phyloP scores from a whole-genome alignment of 2,888 invertebrate species.

The Watsonalla binaria region DNA sequence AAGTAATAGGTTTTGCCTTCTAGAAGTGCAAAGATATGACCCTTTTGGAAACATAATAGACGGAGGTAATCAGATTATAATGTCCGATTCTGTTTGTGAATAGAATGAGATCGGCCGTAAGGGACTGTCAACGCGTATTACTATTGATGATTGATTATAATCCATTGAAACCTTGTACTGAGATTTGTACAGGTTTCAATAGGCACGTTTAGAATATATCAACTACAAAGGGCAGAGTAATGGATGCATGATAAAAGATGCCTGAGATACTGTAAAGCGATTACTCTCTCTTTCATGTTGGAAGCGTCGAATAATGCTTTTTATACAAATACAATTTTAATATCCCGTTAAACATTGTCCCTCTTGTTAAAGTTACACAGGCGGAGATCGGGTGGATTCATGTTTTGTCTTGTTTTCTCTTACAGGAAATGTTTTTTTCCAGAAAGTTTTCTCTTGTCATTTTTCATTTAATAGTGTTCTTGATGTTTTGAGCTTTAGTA shows the following conservation, averaged over 20 bases:
- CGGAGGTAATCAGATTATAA: conserved; percentile 1
- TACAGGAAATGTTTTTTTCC: too few species aligned
- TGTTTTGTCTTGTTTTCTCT: too few species aligned
- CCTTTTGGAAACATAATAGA: too few species aligned
- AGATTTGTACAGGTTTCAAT: not conserved
- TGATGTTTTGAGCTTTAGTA: too few species aligned
- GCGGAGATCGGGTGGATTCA: too few species aligned
- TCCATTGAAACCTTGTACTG: not conserved
- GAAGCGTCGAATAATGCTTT: not conserved
- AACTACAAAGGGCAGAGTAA: not conserved
- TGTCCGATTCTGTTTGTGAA: not conserved
- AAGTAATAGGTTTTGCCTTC: too few species aligned
- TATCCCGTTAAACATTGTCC: not conserved
- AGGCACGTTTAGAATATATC: not conserved
- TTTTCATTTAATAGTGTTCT: too few species aligned
- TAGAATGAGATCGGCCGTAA: not conserved
- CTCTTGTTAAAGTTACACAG: too few species aligned
- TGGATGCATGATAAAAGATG: not conserved
- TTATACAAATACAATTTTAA: not conserved
- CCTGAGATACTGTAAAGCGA: not conserved
- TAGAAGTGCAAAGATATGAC: too few species aligned
- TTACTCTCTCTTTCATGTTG: not conserved
- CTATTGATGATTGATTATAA: conserved; percentile 7
- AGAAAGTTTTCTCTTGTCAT: too few species aligned
- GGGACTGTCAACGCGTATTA: conserved; percentile 2